Evolutionary conservation across 2,797 vertebrate species (phyloP), one percentile per base, ranked within the genome.

Genomic region (Gambusia yucatana): DNA sequence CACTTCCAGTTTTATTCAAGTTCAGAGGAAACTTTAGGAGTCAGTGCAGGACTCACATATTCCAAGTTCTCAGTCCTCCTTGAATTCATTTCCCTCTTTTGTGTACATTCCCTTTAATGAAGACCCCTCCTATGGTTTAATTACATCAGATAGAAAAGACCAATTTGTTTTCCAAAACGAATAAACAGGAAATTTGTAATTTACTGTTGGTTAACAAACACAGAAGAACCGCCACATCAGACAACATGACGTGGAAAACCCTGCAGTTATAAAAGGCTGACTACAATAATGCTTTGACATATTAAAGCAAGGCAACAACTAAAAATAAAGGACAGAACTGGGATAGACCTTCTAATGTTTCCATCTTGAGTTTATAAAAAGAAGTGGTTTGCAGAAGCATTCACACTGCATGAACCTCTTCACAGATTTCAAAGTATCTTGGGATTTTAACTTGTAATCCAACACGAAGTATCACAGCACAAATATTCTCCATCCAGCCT

Each of bases 161-260:
- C 1, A 0, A 30, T 57, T 74, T 75, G 46, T 75, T 77, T 50
- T 63, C 7, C 39, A 69, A 30, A 22, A 36, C 25, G 25, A 82
- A 71, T 72, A 88, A 89, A 91, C 86, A 92, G 87, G 90, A 93
- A 83, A 67, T 46, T 44, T 36, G 79, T 80, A 22, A 79, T 81
- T 63, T 84, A 78, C 46, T 36, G 30, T 44, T 43, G 10, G 69
- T 22, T 61, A 30, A 47, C 46, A 47, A 52, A 52, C 50, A 25
- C 20, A 77, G 10, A 3, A 22, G 46, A 50, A 67, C 33, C 47
- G 25, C 28, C 7, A 65, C 76, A 79, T 84, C 69, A 85, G 70
- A 84, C 17, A 65, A 61, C 48, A 57, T 69, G 71, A 55, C 73
- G 47, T 50, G 69, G 28, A 83, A 71, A 76, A 72, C 41, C 59